A percentile compares a stretch with the other conserved stretches of the same genome.
phyloP scores from a whole-genome alignment of 2,113 vertebrate species.

The Gadus macrocephalus region DNA sequence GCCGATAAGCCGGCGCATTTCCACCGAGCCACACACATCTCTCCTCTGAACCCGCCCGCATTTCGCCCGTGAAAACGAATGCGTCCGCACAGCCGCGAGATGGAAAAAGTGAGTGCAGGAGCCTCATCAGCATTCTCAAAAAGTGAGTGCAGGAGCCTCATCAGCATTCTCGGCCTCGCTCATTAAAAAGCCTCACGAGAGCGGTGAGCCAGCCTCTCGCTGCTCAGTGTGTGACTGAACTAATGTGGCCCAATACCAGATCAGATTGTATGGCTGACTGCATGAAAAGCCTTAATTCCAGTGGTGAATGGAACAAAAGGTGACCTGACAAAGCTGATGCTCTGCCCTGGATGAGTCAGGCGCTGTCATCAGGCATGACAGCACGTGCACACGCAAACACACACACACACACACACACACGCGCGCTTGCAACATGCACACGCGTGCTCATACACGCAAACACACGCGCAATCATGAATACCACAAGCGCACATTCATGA shows the following conservation, averaged over 20 bases:
- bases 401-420: slow-evolving; percentile 4
- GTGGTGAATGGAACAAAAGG: slow-evolving; percentile 57
- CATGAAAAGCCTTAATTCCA: slow-evolving; percentile 39
- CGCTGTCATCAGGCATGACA: slow-evolving; percentile 39
- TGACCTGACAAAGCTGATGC: slow-evolving; percentile 46
- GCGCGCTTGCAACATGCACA: neutral
- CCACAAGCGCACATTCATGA: too few relatives aligned
- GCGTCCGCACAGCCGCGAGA: slow-evolving; percentile 56
- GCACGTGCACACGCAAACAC: neutral
- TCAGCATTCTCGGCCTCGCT: slow-evolving; percentile 39
- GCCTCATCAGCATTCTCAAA: slow-evolving; percentile 55
- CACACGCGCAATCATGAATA: too few relatives aligned
- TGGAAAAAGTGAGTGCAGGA: slow-evolving; percentile 60
- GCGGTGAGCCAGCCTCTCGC: slow-evolving; percentile 42
- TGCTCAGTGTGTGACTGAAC: slow-evolving; percentile 47
- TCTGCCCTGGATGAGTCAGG: slow-evolving; percentile 56
- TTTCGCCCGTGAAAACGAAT: slow-evolving; percentile 56
- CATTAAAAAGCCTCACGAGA: slow-evolving; percentile 46
- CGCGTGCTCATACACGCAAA: too few relatives aligned
- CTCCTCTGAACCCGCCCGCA: slow-evolving; percentile 32
- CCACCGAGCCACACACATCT: slow-evolving; percentile 37
- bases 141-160: slow-evolving; percentile 36
- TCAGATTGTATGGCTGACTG: slow-evolving; percentile 54
- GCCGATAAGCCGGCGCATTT: slow-evolving; percentile 39
- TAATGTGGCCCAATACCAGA: slow-evolving; percentile 49